phyloP scores from a whole-genome alignment of 1,140 invertebrate genomes.

The Hylaeus anthracinus region DNA sequence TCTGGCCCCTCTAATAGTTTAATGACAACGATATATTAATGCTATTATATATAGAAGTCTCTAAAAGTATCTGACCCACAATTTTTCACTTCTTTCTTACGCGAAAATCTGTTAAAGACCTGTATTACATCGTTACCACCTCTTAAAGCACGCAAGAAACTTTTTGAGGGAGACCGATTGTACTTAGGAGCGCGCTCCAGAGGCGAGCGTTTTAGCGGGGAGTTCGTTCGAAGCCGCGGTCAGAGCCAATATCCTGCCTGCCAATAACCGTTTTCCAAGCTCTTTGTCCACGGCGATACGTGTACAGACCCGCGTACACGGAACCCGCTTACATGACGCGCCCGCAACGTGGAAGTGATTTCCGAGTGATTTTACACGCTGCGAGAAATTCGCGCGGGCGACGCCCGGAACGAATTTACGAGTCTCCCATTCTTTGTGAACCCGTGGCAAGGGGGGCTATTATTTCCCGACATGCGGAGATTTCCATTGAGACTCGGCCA shows the following conservation, averaged over 20 bases:
- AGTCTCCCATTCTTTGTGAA: conserved; percentile 35
- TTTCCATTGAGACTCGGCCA: neutral
- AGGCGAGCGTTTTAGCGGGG: conserved; percentile 1
- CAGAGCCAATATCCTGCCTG: conserved; percentile 41
- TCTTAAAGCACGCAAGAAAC: too few relatives aligned
- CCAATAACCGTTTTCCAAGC: conserved; percentile 47
- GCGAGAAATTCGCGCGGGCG: conserved; percentile 38
- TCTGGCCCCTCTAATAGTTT: too few relatives aligned
- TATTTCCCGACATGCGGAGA: conserved; percentile 23
- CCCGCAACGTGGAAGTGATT: conserved; percentile 49
- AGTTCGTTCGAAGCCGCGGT: conserved; percentile 10
- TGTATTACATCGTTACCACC: too few relatives aligned
- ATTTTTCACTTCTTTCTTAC: too few relatives aligned
- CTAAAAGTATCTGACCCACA: too few relatives aligned
- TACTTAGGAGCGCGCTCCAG: neutral
- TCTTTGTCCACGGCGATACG: conserved; percentile 43
- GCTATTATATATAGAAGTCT: too few relatives aligned
- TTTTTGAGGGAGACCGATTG: neutral
- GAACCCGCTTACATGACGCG: conserved; percentile 48
- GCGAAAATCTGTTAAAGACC: too few relatives aligned
- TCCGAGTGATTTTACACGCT: conserved; percentile 43
- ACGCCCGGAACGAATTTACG: conserved; percentile 44
- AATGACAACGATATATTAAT: too few relatives aligned
- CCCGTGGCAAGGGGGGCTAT: neutral
- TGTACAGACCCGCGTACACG: conserved; percentile 31